Conservation (phyloP, 2,797 vertebrate species). For the Tachyglossus aculeatus region DNA sequence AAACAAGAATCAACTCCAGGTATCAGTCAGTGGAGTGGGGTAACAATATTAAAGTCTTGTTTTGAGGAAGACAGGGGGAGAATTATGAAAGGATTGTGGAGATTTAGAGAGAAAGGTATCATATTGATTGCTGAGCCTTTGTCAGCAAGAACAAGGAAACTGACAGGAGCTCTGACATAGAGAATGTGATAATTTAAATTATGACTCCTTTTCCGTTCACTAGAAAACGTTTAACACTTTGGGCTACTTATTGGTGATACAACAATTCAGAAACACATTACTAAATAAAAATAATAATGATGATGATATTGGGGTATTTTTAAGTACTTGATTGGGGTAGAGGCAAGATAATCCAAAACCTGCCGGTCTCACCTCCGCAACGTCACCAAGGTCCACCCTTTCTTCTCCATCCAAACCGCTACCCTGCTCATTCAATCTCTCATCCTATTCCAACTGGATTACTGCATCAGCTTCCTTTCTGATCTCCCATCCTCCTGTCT, state of each 20-base stretch:
- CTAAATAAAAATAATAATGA: too few species aligned
- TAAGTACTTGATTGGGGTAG: too few species aligned
- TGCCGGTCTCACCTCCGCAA: too few species aligned
- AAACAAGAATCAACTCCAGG: background rate
- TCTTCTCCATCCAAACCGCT: too few species aligned
- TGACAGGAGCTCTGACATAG: background rate
- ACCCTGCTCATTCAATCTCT: too few species aligned
- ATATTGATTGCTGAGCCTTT: background rate
- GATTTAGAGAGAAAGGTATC: background rate
- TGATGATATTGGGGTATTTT: too few species aligned
- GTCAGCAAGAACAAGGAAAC: background rate
- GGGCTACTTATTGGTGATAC: slow-evolving; percentile 1
- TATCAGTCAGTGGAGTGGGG: background rate
- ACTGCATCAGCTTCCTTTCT: too few species aligned
- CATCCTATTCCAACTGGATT: too few species aligned
- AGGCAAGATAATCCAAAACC: too few species aligned
- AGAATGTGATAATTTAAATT: background rate
- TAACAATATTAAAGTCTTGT: background rate
- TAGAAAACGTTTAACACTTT: slow-evolving; percentile 12
- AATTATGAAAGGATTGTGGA: slow-evolving; percentile 3
- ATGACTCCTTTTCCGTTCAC: background rate
- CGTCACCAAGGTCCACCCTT: too few species aligned
- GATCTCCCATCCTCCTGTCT: too few species aligned
- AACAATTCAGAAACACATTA: too few species aligned
- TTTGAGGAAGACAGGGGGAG: background rate